A percentile compares a stretch with the other conserved stretches of the same genome.
Evolutionary conservation across 2,888 invertebrate genomes (phyloP).

Genomic region (Dolomedes plantarius): DNA sequence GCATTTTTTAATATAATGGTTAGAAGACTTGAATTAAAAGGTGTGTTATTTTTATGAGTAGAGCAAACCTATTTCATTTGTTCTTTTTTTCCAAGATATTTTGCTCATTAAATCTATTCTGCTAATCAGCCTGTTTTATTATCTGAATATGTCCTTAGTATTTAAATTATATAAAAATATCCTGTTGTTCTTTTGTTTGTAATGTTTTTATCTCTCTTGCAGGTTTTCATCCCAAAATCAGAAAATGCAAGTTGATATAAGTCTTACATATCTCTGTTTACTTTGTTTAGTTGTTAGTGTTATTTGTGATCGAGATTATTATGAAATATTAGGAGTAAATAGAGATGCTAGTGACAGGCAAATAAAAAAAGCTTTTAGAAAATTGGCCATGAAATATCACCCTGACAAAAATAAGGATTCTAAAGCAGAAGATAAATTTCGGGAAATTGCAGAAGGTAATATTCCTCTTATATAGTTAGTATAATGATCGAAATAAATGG

Average conservation of each 20-base stretch:
- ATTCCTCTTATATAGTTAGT: too few species aligned
- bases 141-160: too few species aligned
- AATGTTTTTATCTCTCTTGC: neutral
- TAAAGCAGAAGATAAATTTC: conserved; percentile 79
- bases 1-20: too few species aligned
- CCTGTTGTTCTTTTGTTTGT: too few species aligned
- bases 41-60: too few species aligned
- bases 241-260: conserved; percentile 7
- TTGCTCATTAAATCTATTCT: too few species aligned
- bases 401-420: conserved; percentile 79
- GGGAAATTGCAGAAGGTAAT: conserved; percentile 79
- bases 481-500: neutral
- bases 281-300: conserved; percentile 17
- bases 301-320: conserved; percentile 77
- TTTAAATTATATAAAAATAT: too few species aligned
- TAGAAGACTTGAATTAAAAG: too few species aligned
- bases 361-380: conserved; percentile 79
- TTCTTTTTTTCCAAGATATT: too few species aligned
- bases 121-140: too few species aligned
- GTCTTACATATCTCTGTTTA: conserved; percentile 6
- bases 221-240: neutral
- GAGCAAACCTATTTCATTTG: too few species aligned
- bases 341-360: conserved; percentile 78
- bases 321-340: conserved; percentile 78
- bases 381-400: conserved; percentile 79